phyloP scores from a whole-genome alignment of 2,888 invertebrate genomes.

The Chelonus formosanus region DNA sequence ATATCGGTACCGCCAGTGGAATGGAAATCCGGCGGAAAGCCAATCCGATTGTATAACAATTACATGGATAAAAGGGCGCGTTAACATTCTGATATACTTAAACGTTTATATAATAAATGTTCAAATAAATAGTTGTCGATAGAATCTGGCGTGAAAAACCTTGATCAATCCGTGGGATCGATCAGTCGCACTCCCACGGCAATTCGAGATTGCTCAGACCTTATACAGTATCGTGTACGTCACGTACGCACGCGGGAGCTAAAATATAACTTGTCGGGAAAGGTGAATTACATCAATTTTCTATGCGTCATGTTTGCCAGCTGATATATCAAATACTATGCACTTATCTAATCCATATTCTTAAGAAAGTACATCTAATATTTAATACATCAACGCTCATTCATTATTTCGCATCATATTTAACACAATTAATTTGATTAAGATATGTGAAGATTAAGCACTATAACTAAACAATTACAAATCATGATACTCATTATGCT shows the following conservation, averaged over 20 bases:
- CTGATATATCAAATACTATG: conserved; percentile 13
- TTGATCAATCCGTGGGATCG: conserved; percentile 59
- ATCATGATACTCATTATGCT: no score
- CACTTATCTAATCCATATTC: conserved; percentile 17
- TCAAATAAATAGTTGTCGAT: conserved; percentile 5
- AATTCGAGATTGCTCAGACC: conserved; percentile 36
- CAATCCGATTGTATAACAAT: not conserved
- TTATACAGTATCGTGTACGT: conserved; percentile 47
- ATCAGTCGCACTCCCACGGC: conserved; percentile 56
- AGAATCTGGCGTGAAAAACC: conserved; percentile 44
- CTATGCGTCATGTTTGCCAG: conserved; percentile 24
- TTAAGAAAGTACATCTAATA: not conserved
- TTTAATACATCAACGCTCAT: not conserved
- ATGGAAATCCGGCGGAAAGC: conserved; percentile 23
- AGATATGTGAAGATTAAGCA: no score
- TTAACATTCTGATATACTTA: not conserved
- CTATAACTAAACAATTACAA: no score
- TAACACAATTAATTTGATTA: no score
- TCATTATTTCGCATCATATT: conserved; percentile 6
- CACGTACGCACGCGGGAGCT: conserved; percentile 35
- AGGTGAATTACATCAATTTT: conserved; percentile 36
- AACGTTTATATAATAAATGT: not conserved
- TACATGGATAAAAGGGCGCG: conserved; percentile 21
- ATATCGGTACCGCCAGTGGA: not conserved
- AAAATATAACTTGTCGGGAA: conserved; percentile 17